Evolutionary conservation across 2,113 vertebrate species (phyloP).

Genomic region (Grantiella picta): DNA sequence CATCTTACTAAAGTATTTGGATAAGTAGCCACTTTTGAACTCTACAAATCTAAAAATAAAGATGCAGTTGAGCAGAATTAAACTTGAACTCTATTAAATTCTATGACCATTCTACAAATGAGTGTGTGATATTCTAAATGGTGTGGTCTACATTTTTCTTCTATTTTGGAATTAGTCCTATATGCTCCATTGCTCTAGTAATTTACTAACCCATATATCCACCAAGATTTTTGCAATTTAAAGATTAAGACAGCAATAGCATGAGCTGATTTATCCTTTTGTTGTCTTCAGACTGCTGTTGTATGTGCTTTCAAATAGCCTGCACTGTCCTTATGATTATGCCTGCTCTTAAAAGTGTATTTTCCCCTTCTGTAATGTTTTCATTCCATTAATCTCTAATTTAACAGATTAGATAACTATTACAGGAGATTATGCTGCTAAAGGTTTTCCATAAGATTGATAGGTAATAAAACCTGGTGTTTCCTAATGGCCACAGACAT

Average conservation of each 20-base stretch:
- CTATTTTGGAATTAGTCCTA: neutral
- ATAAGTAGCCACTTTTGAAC: neutral
- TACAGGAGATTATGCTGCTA: slow-evolving; percentile 23
- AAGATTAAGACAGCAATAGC: neutral
- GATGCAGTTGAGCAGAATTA: neutral
- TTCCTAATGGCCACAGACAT: slow-evolving; percentile 61
- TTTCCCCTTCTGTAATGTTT: neutral
- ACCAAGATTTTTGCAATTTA: neutral
- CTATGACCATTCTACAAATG: neutral
- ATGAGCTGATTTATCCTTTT: neutral
- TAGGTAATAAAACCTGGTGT: slow-evolving; percentile 49
- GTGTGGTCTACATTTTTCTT: neutral
- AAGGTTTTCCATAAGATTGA: slow-evolving; percentile 45
- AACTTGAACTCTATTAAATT: neutral
- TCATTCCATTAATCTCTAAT: slow-evolving; percentile 52
- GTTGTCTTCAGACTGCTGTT: neutral
- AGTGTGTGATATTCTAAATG: neutral
- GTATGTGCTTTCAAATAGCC: neutral
- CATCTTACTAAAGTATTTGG: neutral
- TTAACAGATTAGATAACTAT: slow-evolving; percentile 53
- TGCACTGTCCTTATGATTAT: neutral
- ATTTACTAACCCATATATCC: neutral
- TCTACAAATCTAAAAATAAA: neutral
- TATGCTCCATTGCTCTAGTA: neutral
- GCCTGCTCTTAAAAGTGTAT: neutral